Conservation (phyloP, 2,797 vertebrate genomes). For the Antennarius maculatus region DNA sequence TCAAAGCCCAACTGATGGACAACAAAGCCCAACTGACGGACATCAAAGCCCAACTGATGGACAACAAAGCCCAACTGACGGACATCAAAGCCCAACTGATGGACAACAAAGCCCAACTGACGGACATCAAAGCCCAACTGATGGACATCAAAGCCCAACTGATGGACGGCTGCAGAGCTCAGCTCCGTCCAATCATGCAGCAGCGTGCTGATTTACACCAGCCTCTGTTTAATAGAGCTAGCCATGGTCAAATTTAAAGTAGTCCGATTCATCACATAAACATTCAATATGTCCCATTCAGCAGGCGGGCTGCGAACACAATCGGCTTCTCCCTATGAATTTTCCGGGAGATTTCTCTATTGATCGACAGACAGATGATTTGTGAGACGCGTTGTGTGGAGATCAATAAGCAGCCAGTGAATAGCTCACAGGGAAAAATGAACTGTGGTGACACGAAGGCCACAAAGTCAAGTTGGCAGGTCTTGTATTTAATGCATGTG, state of each 20-base stretch:
- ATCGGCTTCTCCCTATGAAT: constrained; percentile 95
- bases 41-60: no score
- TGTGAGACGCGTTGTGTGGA: constrained; percentile 96
- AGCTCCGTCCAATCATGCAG: constrained; percentile 98
- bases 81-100: no score
- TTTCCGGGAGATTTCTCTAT: constrained; percentile 99
- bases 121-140: no score
- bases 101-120: no score
- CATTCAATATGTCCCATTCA: constrained; percentile 94
- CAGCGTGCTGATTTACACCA: constrained; percentile 95
- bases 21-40: no score
- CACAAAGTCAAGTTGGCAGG: constrained; percentile 63
- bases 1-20: no score
- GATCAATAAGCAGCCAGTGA: constrained; percentile 92
- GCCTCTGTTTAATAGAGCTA: constrained; percentile 93
- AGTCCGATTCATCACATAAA: constrained; percentile 98
- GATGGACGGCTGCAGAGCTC: constrained; percentile 66
- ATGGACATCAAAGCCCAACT: no score
- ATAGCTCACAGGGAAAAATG: constrained; percentile 89
- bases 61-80: no score
- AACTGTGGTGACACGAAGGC: constrained; percentile 66
- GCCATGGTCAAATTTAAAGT: constrained; percentile 96
- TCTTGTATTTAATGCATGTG: constrained; percentile 8
- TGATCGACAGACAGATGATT: constrained; percentile 98
- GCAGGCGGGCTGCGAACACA: constrained; percentile 90